These are phyloP conservation scores for Augochlorella aurata DNA, from an alignment of 2,888 invertebrate genomes.

Conservation along the genomic window DNA sequence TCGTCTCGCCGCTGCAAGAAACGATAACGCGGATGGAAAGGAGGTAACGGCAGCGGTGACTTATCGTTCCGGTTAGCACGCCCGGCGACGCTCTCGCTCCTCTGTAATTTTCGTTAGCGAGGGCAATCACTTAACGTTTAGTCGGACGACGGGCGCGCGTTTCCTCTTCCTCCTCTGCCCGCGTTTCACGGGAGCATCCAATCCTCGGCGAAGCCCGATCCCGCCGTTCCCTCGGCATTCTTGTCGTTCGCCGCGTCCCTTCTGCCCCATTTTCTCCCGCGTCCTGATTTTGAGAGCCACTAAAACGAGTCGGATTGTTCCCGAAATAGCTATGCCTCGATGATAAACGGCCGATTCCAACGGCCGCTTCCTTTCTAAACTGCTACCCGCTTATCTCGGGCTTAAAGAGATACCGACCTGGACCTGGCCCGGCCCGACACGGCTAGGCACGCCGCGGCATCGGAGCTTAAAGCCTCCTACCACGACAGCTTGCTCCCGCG, in stretches of 20 bases:
- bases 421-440: conserved; percentile 15
- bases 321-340: conserved; percentile 56
- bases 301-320: conserved; percentile 57
- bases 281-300: conserved; percentile 55
- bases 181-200: neutral
- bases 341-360: conserved; percentile 52
- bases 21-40: conserved; percentile 39
- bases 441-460: conserved; percentile 20
- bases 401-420: conserved; percentile 55
- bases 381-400: conserved; percentile 50
- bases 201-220: conserved; percentile 1
- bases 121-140: conserved; percentile 52
- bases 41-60: conserved; percentile 45
- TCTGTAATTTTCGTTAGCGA: conserved; percentile 53
- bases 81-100: conserved; percentile 27
- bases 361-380: conserved; percentile 41
- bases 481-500: conserved; percentile 38
- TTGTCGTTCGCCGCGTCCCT: conserved; percentile 33
- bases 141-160: conserved; percentile 17
- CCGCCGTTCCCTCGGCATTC: conserved; percentile 21
- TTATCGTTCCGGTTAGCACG: conserved; percentile 42
- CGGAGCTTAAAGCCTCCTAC: conserved; percentile 41
- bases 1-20: conserved; percentile 4
- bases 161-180: neutral
- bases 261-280: conserved; percentile 31